These are phyloP conservation scores for Cyrtorhinus lividipennis DNA, from an alignment of 1,140 invertebrate genomes.

Conservation along the genomic window DNA sequence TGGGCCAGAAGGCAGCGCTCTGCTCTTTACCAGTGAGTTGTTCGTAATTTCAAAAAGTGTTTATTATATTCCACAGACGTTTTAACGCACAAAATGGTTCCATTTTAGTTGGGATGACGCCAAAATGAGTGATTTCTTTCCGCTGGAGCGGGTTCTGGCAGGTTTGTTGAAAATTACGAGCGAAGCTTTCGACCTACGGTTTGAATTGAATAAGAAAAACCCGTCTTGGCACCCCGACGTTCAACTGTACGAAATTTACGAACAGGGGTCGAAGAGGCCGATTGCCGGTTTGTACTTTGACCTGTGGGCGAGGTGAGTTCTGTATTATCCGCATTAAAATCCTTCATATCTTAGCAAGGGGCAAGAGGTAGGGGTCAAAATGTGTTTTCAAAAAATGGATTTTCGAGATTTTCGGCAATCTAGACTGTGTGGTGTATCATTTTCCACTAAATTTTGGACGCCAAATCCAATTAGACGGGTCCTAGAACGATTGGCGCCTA, in stretches of 20 bases:
- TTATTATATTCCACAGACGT: slow-evolving; percentile 13
- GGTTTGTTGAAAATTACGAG: slow-evolving; percentile 43
- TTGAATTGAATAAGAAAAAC: slow-evolving; percentile 45
- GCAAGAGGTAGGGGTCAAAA: too few relatives aligned
- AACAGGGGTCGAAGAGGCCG: slow-evolving; percentile 46
- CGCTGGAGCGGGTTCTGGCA: slow-evolving; percentile 56
- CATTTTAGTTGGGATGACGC: slow-evolving; percentile 47
- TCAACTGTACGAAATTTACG: slow-evolving; percentile 64
- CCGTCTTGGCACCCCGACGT: slow-evolving; percentile 76
- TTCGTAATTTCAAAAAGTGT: too few relatives aligned
- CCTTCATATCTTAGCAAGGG: too few relatives aligned
- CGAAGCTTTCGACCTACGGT: slow-evolving; percentile 66
- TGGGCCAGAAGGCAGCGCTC: slow-evolving; percentile 55
- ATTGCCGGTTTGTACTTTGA: slow-evolving; percentile 72
- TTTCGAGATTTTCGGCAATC: too few relatives aligned
- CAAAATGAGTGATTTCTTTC: slow-evolving; percentile 65
- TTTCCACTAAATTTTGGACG: too few relatives aligned
- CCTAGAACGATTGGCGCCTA: too few relatives aligned
- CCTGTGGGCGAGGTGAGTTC: slow-evolving; percentile 47
- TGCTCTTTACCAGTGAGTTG: slow-evolving; percentile 40
- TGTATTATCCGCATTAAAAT: too few relatives aligned
- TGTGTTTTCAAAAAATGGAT: too few relatives aligned
- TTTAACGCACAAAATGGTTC: too few relatives aligned
- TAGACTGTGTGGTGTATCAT: too few relatives aligned
- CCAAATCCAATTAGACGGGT: too few relatives aligned